Evolutionary conservation across 2,888 invertebrate genomes (phyloP), one percentile per base, ranked within the genome.

Genomic region (Sialis lutaria): DNA sequence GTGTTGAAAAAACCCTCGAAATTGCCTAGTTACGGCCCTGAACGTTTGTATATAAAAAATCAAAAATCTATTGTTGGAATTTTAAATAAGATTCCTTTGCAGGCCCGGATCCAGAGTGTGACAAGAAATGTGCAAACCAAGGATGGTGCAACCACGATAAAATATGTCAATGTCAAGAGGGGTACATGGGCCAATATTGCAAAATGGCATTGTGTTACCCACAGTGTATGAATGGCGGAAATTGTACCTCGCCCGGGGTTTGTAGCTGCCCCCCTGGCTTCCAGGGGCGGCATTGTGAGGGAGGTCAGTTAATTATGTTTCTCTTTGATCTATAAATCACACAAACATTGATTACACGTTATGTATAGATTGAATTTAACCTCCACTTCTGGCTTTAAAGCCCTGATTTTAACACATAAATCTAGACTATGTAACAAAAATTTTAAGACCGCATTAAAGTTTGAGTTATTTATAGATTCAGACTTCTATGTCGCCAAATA

Each of bases 151-250:
- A 86, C 63, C 76, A 77, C 55, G 81, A 85, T 56, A 82, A 84
- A 63, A 83, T 86, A 50, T 88, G 88, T 62, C 85, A 87, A 57
- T 91, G 91, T 64, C 83, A 83, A 32, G 86, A 87, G 59, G 90
- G 90, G 6, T 91, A 90, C 60, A 82, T 90, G 77, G 91, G 92
- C 3, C 87, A 83, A 56, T 84, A 88, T 61, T 91, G 91, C 57
- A 78, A 83, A 59, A 88, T 85, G 52, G 90, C 91, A 34, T 72
- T 91, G 37, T 91, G 91, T 60, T 91, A 89, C 68, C 90, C 91
- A 33, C 85, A 86, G 59, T 92, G 92, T 60, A 82, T 90, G 80
- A 90, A 91, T 64, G 89, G 89, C 6, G 91, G 91, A 6, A 88
- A 84, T 60, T 92, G 91, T 62, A 87, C 88, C 12, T 85, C 87